Evolutionary conservation across 2,113 vertebrate genomes (phyloP), one percentile per base, ranked within the genome.

Genomic region (Hyla sarda): DNA sequence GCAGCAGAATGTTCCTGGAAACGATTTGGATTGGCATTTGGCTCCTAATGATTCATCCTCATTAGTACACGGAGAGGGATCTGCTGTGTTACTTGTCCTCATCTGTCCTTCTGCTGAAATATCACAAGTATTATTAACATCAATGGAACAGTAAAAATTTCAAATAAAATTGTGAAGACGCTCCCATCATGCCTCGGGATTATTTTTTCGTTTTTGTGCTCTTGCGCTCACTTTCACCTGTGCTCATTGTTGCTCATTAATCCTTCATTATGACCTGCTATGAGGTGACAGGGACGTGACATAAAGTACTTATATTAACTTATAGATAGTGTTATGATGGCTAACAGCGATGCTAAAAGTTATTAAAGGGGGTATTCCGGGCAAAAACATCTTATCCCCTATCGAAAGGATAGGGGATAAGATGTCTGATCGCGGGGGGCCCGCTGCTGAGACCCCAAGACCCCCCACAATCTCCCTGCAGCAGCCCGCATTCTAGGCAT

Each of bases 1-100:
- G 32, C 17, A 23, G 30, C 28, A 11, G 23, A 71, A 71, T 23
- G 32, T 67, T 25, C 62, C 62, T 67, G 62, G 62, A 67, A 67
- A 67, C 16, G 0, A 37, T 71, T 23, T 41, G 67, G 67, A 71
- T 11, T 23, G 67, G 67, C 67, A 71, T 71, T 71, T 71, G 32
- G 34, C n/a, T 32, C 37, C 34, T 71, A 71, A 23, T 71, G 67
- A 74, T 74, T 74, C 72, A 48, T 74, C 72, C 41, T 74, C 41
- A 74, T 48, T 74, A 74, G 41, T 74, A 74, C 23, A 74, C 23
- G 23, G 13, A 48, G 19, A 71, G 72, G 41, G n/a, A 11, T 74
- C n/a, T 48, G 41, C 41, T 25, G 23, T 73, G 19, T 4, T n/a
- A 74, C 37, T 74, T 48, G 72, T 74, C 72, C 41, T 74, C 72